phyloP scores from a whole-genome alignment of 2,888 invertebrate species.

The Galerucella calmariensis region DNA sequence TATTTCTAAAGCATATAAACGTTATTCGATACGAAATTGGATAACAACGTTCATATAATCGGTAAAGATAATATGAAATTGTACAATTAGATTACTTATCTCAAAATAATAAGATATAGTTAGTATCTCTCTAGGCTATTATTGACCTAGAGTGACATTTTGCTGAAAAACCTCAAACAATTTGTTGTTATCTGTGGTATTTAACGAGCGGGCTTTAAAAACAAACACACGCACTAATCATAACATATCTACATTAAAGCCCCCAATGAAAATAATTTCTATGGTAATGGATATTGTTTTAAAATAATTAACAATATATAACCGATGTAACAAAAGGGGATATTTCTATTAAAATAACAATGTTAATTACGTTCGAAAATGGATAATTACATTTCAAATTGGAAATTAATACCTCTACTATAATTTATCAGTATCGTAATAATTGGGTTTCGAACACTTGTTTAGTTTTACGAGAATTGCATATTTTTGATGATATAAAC shows the following conservation, averaged over 20 bases:
- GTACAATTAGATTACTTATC: too few species aligned
- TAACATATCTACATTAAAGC: neutral
- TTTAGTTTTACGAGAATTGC: constrained; percentile 12
- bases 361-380: constrained; percentile 24
- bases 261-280: constrained; percentile 3
- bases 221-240: neutral
- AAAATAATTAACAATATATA: constrained; percentile 21
- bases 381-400: constrained; percentile 28
- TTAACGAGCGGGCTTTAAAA: neutral
- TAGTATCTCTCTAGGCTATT: too few species aligned
- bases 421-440: constrained; percentile 15
- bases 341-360: constrained; percentile 31
- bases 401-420: constrained; percentile 17
- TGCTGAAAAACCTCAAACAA: too few species aligned
- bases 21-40: too few species aligned
- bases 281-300: constrained; percentile 21
- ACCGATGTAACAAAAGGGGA: constrained; percentile 4
- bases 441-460: constrained; percentile 2
- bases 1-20: too few species aligned
- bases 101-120: too few species aligned
- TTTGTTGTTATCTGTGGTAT: too few species aligned
- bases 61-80: too few species aligned
- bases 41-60: too few species aligned
- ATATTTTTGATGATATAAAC: neutral
- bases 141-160: too few species aligned